phyloP scores from a whole-genome alignment of 2,113 vertebrate species.

The Centropus bengalensis region DNA sequence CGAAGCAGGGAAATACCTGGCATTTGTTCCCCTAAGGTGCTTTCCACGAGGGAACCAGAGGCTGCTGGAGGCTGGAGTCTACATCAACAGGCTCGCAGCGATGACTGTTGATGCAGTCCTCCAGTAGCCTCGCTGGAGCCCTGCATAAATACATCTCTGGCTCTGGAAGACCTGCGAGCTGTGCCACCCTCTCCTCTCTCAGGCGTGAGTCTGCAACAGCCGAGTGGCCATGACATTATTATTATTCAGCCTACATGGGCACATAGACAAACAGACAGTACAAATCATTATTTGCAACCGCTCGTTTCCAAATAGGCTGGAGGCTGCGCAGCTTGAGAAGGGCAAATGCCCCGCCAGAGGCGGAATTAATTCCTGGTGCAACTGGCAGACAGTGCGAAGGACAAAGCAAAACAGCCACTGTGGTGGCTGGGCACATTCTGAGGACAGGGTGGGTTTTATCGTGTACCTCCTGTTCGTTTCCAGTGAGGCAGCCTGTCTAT shows the following conservation, averaged over 20 bases:
- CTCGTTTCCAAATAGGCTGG: neutral
- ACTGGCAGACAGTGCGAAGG: neutral
- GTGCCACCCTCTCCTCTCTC: neutral
- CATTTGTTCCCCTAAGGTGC: neutral
- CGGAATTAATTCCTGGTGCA: neutral
- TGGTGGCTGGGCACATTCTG: neutral
- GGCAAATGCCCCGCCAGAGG: neutral
- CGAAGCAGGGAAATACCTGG: neutral
- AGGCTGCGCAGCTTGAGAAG: neutral
- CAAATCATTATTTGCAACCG: neutral
- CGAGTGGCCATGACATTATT: neutral
- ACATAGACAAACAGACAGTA: neutral
- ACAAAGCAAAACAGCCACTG: neutral
- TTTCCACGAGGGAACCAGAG: neutral
- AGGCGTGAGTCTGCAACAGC: neutral
- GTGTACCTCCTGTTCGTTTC: fast-evolving
- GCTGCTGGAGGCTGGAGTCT: neutral
- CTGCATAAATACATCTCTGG: neutral
- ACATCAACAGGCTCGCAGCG: neutral
- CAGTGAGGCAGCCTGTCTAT: neutral
- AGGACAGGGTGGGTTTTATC: fast-evolving
- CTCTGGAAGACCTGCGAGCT: neutral
- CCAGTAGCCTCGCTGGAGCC: neutral
- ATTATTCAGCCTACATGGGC: neutral
- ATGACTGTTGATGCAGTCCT: neutral